Evolutionary conservation across 2,888 invertebrate genomes (phyloP), one percentile per base, ranked within the genome.

Genomic region (Parapristionchus giblindavisi): DNA sequence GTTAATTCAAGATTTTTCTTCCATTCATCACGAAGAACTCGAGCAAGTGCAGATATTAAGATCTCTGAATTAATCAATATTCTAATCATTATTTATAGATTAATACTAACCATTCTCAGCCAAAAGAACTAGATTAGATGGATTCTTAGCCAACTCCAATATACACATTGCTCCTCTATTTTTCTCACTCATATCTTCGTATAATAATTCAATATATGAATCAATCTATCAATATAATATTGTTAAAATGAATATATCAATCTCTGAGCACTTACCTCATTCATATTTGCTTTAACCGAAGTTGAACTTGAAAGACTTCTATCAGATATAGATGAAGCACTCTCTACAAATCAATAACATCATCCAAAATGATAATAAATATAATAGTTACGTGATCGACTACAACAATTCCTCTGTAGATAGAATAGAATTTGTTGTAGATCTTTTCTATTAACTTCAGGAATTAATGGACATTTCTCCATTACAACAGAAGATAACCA

Each of bases 11-110:
- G 93, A 89, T 94, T 97, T 88, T 94, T 93, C 89, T 94, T 94
- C 94, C 96, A 98, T 90, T 99, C 98, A 90, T 99, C 99, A 81
- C 97, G 92, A 74, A 99, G 90, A 43, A 98, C 96, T 88, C 99
- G 92, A 17, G 96, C 94, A 84, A 99, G 91, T 54, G 97, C 98
- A 90, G 96, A 96, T 70, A 99, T 91, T 74, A 97, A 92, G 54
- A 95, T 94, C 90, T 98, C 91, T 89, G 79, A 75, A 38, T 56
- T 2, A 36, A 38, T 32, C 17, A 8, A n/a, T n/a, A n/a, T n/a
- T n/a, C n/a, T n/a, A n/a, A n/a, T n/a, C n/a, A n/a, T n/a, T n/a
- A n/a, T n/a, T 66, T 17, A 38, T 32, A 21, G n/a, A 71, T 0
- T 65, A 27, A 61, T 21, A 56, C 60, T 85, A 90, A 95, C 96